Conservation (phyloP, 2,888 invertebrate species). For the Merodon equestris region DNA sequence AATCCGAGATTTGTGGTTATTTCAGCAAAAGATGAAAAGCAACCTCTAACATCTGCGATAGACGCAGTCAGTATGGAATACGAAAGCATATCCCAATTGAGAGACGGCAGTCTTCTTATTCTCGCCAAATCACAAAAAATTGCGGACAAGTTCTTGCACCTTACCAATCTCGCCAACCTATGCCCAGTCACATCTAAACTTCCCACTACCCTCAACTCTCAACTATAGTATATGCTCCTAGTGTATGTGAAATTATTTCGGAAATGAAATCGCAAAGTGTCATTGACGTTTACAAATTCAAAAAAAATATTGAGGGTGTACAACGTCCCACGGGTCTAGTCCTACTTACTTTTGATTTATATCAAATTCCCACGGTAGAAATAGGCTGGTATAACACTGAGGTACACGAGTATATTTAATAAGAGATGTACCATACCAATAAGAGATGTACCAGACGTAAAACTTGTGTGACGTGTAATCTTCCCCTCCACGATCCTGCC, state of each 20-base stretch:
- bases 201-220: conserved; percentile 16
- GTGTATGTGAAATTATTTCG: conserved; percentile 36
- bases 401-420: too few relatives aligned
- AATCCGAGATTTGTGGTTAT: too few relatives aligned
- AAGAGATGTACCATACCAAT: conserved; percentile 9
- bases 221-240: conserved; percentile 29
- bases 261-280: conserved; percentile 46
- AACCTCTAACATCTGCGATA: too few relatives aligned
- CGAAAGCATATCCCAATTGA: too few relatives aligned
- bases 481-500: not conserved
- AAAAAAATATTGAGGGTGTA: not conserved
- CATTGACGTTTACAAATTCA: conserved; percentile 40
- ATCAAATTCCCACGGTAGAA: conserved; percentile 35
- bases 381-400: conserved; percentile 38
- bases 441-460: conserved; percentile 5
- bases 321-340: not conserved
- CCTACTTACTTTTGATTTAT: conserved; percentile 36
- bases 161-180: too few relatives aligned
- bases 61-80: too few relatives aligned
- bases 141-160: too few relatives aligned
- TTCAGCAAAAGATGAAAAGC: too few relatives aligned
- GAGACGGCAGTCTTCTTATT: too few relatives aligned
- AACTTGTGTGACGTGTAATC: not conserved
- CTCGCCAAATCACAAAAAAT: too few relatives aligned
- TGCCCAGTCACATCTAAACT: too few relatives aligned